Evolutionary conservation across 2,888 invertebrate genomes (phyloP), one percentile per base, ranked within the genome.

Genomic region (Tinea trinotella): DNA sequence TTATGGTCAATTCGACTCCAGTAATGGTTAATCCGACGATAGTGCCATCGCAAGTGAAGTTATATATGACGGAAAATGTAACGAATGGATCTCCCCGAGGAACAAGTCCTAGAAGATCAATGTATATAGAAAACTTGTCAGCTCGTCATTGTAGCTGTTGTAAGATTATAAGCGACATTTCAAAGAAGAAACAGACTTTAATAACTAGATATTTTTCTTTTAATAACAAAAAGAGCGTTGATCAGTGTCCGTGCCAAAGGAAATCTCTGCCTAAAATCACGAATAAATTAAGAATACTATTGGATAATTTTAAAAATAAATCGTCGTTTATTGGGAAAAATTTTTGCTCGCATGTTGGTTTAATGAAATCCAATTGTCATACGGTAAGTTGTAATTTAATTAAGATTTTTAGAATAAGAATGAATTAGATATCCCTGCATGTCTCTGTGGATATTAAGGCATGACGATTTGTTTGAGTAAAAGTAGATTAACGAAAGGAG

Each of bases 101-200:
- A n/a, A n/a, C n/a, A n/a, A n/a, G n/a, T n/a, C n/a, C n/a, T n/a
- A n/a, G n/a, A n/a, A n/a, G n/a, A n/a, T n/a, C n/a, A n/a, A 5
- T 24, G 9, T 24, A 24, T 9, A 24, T 5, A 7, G 24, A 24
- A 24, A 9, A 24, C 9, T 40, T 40, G 7, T 46, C 19, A 19
- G 15, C 12, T 15, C 35, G 56, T 17, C 84, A 83, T 54, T 85
- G 85, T 30, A 58, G 61, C 1, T 85, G 84, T 55, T 85, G 85
- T 58, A 9, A 65, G 0, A 24, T 72, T 5, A 35, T 83, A 1
- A 70, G 67, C 54, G 74, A 61, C 24, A 73, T 79, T 24, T 64
- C 64, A 5, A 77, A 67, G 55, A 10, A 55, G 1, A 64, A 61
- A 56, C 82, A 80, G 35, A 67, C 66, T 0, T 24, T 57, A 0